Evolutionary conservation across 2,888 invertebrate species (phyloP), one percentile per base, ranked within the genome.

Genomic region (Coelopa pilipes): DNA sequence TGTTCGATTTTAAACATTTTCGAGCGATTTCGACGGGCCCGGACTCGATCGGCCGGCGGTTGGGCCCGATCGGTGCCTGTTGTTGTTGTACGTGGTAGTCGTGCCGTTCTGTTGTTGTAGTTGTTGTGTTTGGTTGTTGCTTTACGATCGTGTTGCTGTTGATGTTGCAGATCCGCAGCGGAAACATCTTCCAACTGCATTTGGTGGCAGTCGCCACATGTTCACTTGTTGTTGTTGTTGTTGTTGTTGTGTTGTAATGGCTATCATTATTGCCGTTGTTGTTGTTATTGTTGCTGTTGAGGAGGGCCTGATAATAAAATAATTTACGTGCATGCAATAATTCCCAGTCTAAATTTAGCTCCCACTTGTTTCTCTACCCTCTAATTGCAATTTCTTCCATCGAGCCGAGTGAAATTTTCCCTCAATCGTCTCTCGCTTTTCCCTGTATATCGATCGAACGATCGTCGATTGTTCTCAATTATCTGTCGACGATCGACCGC

Each of bases 201-300:
- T 62, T 62, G 24, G 21, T n/a, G 21, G 13, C 34, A 34, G 11
- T 62, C 34, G 45, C n/a, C 34, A 34, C 15, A n/a, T 34, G 15
- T n/a, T 10, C 34, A 34, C 34, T 34, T 34, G 7, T 34, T 34
- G 45, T 15, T 15, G 45, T 34, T 13, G 10, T 12, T 62, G 12
- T 62, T 62, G n/a, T 62, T 62, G 34, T 62, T 62, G n/a, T 62
- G n/a, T 62, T n/a, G 2, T 62, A 34, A n/a, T 62, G 24, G 45
- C n/a, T 62, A 34, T 45, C n/a, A 62, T 10, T n/a, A 10, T 34
- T 34, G 34, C 4, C 7, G 34, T 34, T 34, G 7, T 34, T 34
- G 45, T 15, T 15, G 45, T 34, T 13, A 4, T 12, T 62, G 12
- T 62, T 62, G n/a, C 34, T 62, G n/a, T 24, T 62, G 34, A 34